These are phyloP conservation scores for Emydoidea blandingii DNA, from an alignment of 2,797 vertebrate species.

Conservation along the genomic window DNA sequence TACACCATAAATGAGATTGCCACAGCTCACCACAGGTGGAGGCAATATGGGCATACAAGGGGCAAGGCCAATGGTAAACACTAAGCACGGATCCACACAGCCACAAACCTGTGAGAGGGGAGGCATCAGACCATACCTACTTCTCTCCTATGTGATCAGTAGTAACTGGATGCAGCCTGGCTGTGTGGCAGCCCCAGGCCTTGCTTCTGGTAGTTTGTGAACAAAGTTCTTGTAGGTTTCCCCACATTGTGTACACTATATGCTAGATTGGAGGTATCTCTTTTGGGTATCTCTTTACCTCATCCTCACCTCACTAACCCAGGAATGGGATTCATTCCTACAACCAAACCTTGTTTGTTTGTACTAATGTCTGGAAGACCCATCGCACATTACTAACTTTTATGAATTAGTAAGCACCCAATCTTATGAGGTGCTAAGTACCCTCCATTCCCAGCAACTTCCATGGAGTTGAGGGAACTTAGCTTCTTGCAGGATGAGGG, in stretches of 20 bases:
- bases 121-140: neutral
- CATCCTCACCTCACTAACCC: neutral
- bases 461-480: neutral
- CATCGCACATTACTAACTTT: neutral
- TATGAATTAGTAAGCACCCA: neutral
- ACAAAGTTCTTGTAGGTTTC: neutral
- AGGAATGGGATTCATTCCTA: neutral
- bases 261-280: rapidly evolving
- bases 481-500: neutral
- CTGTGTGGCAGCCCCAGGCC: neutral
- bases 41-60: rapidly evolving
- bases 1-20: neutral
- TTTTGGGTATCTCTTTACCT: neutral
- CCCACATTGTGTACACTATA: neutral
- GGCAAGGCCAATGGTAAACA: rapidly evolving
- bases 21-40: rapidly evolving
- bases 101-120: rapidly evolving
- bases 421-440: neutral
- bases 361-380: neutral
- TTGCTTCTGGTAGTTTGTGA: neutral
- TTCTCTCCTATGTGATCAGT: neutral
- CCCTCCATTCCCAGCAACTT: neutral
- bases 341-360: rapidly evolving
- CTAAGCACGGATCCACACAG: rapidly evolving
- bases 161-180: neutral